phyloP scores from a whole-genome alignment of 1,140 invertebrate species.

The Listronotus oregonensis region DNA sequence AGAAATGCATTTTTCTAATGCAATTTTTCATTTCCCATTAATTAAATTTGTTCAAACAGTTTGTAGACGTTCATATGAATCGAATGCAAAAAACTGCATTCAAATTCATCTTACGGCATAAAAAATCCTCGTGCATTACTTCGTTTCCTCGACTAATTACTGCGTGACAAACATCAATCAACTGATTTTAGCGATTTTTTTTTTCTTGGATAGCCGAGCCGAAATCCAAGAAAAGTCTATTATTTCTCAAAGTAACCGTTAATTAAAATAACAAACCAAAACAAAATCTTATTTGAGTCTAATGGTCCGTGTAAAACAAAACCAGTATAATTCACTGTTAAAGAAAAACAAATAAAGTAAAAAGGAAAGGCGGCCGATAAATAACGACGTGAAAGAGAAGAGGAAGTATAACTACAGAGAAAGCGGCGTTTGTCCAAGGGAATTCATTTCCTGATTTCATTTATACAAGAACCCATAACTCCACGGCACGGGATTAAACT shows the following conservation, averaged over 20 bases:
- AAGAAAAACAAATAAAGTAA: conserved; percentile 24
- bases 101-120: no score
- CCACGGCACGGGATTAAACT: conserved; percentile 45
- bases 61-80: no score
- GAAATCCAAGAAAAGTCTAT: no score
- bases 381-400: conserved; percentile 49
- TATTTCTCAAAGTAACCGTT: not conserved
- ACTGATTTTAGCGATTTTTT: no score
- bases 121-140: no score
- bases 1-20: no score
- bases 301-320: conserved; percentile 19
- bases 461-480: conserved; percentile 52
- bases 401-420: conserved; percentile 49
- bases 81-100: no score
- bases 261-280: not conserved
- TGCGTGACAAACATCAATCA: no score
- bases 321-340: conserved; percentile 5
- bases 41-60: no score
- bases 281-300: conserved; percentile 2
- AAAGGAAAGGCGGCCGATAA: conserved; percentile 50
- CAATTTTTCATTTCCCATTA: no score
- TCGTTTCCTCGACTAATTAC: no score
- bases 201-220: no score
- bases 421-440: conserved; percentile 51
- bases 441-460: conserved; percentile 56